Conservation (phyloP, 1,140 invertebrate species). For the Cataglyphis hispanica region DNA sequence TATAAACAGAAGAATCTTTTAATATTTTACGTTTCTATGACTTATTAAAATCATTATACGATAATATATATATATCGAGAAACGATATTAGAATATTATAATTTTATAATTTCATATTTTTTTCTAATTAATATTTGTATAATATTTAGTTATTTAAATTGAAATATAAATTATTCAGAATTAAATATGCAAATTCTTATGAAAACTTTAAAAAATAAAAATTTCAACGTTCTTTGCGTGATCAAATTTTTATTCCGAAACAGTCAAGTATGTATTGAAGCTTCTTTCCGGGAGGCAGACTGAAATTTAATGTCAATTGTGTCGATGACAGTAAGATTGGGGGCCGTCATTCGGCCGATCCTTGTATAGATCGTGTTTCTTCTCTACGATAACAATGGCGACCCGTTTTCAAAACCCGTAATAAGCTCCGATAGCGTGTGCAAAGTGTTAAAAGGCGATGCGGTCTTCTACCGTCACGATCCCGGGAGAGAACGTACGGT, state of each 20-base stretch:
- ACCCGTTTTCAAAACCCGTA: conserved; percentile 81
- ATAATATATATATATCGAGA: not conserved
- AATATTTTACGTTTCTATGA: too few species aligned
- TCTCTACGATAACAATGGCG: conserved; percentile 59
- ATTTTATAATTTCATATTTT: not conserved
- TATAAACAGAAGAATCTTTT: too few species aligned
- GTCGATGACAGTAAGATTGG: conserved; percentile 42
- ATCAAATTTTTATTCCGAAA: not conserved
- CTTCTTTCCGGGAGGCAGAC: not conserved
- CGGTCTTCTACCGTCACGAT: conserved; percentile 71
- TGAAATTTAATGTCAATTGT: conserved; percentile 27
- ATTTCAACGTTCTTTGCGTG: not conserved
- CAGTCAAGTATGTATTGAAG: not conserved
- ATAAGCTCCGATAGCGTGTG: conserved; percentile 75
- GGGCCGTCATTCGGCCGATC: conserved; percentile 18
- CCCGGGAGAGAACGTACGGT: conserved; percentile 66
- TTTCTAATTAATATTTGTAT: not conserved
- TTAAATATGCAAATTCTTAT: not conserved
- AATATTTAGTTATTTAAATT: not conserved
- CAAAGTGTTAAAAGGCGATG: conserved; percentile 59
- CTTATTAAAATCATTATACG: too few species aligned
- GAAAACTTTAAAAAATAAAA: not conserved
- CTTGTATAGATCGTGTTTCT: conserved; percentile 22
- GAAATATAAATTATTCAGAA: not conserved
- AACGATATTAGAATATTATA: not conserved